Base-by-base conservation (phyloP, 2,113 vertebrate species). In the Oryctolagus cuniculus region DNA sequence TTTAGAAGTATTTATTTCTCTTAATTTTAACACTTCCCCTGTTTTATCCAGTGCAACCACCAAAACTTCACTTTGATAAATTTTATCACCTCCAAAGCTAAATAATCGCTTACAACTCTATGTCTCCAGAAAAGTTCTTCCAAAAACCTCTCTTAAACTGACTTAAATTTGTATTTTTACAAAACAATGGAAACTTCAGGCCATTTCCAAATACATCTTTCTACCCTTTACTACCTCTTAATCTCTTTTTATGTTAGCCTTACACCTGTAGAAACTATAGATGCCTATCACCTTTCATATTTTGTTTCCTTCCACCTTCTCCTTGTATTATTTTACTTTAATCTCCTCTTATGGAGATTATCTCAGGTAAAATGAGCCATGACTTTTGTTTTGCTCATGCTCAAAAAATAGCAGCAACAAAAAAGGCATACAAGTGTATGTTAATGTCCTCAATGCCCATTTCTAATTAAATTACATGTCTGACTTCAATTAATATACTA, bases 311-410 rank as follows among this genome's bases (percentile, higher is more conserved):
- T 95, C 61, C 73, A 34, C 44, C 79, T 82, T 55, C 58, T 61
- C 75, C 72, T 72, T 77, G 4, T 87, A 88, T 88, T 81, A 63
- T 1, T 72, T 95, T 87, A 93, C 61, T 66, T 94, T 96, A 95
- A 95, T 89, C 64, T 93, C 63, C 64, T 90, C 29, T 89, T 64
- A 55, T 0, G 93, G 63, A 83, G 90, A 84, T 80, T 58, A 90
- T 88, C n/a, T 85, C 78, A 87, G 44, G 21, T 49, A 87, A 84
- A 89, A 22, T 78, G 15, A 89, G 36, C 77, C 6, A 75, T 51
- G 12, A 53, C 64, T 91, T 82, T 64, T 17, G 58, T 94, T 97
- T 82, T 17, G 17, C 25, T 90, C 66, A 75, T 75, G 55, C 79
- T 85, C 34, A 87, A 84, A 90, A 69, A 72, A 63, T n/a, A 90